Base-by-base conservation (phyloP, 2,888 invertebrate genomes). In the Temnothorax ravouxi region DNA sequence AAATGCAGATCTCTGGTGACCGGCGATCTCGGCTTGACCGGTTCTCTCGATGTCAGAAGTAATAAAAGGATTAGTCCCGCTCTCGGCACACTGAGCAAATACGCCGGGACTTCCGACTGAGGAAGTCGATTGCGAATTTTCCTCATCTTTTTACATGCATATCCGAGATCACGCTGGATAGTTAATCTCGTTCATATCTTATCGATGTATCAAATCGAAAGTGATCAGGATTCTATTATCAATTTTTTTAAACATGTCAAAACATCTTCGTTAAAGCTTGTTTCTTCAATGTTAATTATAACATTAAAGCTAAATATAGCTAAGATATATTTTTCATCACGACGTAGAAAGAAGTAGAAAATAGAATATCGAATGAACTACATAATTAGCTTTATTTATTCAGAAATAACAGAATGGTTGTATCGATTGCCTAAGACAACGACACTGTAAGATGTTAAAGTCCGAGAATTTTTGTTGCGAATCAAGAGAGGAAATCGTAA, bases 1-100 rank as follows among this genome's bases (percentile, higher is more conserved):
- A 83, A 81, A 90, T 86, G 89, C 87, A 86, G 87, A 89, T 88
- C 86, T 83, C 80, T 61, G 59, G 66, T 66, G 72, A 76, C 62
- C 52, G 76, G 21, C 52, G 76, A 80, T 80, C 79, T 80, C 66
- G 67, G 44, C 59, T 59, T 77, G 84, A 88, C 86, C 88, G 86
- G 83, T 89, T 85, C 83, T 84, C 82, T 74, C 84, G 61, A 44
- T 72, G 64, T 62, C 64, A 41, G 79, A 62, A 62, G 83, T 83
- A 86, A 79, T 86, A 89, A 85, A 83, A 88, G 87, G 86, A 83
- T 83, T 77, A 67, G 29, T 29, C 18, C 38, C 59, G 71, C 72
- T 80, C 79, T 77, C 59, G 72, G 72, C 67, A 34, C 59, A n/a
- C 72, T 69, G 79, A 80, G 38, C 72, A 80, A 72, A 80, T 72